These are phyloP conservation scores for Didymodactylos carnosus DNA, from an alignment of 2,888 invertebrate genomes.

Conservation along the genomic window DNA sequence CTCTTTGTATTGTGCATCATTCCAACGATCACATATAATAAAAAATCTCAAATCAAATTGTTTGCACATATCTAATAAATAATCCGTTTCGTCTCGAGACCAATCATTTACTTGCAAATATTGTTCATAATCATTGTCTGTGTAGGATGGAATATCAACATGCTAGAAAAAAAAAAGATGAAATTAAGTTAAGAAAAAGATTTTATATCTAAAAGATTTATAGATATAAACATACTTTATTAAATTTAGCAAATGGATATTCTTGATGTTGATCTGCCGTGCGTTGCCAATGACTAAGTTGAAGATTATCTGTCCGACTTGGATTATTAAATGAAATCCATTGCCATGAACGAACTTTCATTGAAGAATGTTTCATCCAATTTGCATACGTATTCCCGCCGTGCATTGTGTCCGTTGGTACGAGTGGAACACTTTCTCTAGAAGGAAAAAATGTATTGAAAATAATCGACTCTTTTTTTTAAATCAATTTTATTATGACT, in stretches of 20 bases:
- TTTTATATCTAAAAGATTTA: not conserved
- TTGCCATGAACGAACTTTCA: conserved; percentile 69
- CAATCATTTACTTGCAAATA: conserved; percentile 64
- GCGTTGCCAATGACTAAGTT: conserved; percentile 64
- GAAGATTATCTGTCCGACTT: conserved; percentile 67
- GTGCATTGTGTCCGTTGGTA: conserved; percentile 59
- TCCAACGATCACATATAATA: conserved; percentile 79
- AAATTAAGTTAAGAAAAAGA: not conserved
- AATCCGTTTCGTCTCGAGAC: conserved; percentile 83
- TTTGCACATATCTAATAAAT: conserved; percentile 70
- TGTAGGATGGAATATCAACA: conserved; percentile 66
- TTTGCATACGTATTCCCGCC: not conserved
- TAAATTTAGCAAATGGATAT: conserved; percentile 92
- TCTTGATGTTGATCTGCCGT: conserved; percentile 53
- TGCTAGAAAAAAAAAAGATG: conserved; percentile 50
- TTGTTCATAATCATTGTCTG: conserved; percentile 72
- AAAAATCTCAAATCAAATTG: conserved; percentile 45
- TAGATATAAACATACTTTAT: conserved; percentile 47
- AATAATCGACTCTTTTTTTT: not conserved
- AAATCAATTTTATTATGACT: too few relatives aligned
- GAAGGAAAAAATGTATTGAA: not conserved
- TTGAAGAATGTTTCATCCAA: not conserved
- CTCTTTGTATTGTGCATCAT: conserved; percentile 54
- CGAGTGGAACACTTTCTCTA: conserved; percentile 56
- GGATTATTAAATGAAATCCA: conserved; percentile 93